Conservation (phyloP, 2,797 vertebrate species). For the Galagoides demidoff region DNA sequence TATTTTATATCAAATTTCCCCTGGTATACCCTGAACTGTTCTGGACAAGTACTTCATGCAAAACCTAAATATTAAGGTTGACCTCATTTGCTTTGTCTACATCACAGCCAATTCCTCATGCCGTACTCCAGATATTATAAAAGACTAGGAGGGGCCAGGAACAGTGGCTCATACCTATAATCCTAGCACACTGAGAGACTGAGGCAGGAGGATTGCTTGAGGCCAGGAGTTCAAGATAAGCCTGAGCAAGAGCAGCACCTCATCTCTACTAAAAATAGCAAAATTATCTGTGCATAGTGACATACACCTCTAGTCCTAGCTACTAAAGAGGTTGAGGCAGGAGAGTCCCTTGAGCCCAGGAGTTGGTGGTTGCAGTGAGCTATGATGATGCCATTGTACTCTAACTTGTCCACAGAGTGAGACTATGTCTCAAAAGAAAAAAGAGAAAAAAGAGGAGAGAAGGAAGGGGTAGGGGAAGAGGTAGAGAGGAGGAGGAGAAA, state of each 20-base stretch:
- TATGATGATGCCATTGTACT: not conserved
- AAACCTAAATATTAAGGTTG: not conserved
- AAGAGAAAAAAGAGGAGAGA: too few species aligned
- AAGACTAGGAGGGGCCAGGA: not conserved
- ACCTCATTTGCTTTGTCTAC: not conserved
- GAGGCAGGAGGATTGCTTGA: not conserved
- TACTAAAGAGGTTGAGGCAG: not conserved
- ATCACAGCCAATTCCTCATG: not conserved
- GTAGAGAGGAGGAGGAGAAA: too few species aligned
- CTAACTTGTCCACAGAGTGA: not conserved
- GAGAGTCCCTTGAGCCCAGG: not conserved
- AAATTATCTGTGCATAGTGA: not conserved
- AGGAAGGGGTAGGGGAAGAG: too few species aligned
- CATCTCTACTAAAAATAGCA: not conserved
- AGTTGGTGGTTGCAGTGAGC: not conserved
- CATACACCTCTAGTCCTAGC: not conserved
- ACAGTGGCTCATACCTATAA: not conserved
- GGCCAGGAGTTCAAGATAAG: not conserved
- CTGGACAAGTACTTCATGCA: not conserved
- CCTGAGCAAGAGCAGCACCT: not conserved
- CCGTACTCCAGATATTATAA: not conserved
- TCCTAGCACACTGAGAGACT: not conserved
- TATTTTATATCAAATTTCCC: not conserved
- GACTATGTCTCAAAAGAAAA: too few species aligned
- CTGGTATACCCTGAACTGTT: not conserved